Conservation (phyloP, 2,888 invertebrate genomes). For the Drosophila atripex region DNA sequence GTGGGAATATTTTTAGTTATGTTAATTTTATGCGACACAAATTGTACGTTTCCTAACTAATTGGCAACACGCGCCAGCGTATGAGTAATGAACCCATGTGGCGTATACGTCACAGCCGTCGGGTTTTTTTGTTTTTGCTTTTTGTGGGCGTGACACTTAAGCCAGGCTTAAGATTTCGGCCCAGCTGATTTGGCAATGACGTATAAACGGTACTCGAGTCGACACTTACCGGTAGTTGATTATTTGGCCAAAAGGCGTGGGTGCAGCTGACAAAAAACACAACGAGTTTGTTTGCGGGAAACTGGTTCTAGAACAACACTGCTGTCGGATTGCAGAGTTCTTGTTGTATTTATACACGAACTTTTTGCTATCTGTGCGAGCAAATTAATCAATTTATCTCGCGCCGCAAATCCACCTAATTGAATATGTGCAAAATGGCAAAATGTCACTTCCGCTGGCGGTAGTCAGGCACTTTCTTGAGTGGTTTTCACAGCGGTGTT, state of each 20-base stretch:
- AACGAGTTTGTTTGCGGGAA: slow-evolving; percentile 66
- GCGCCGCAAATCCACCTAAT: slow-evolving; percentile 62
- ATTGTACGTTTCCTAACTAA: slow-evolving; percentile 52
- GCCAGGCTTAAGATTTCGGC: slow-evolving; percentile 41
- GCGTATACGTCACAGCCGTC: slow-evolving; percentile 58
- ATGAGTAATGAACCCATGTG: slow-evolving; percentile 57
- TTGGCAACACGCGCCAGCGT: slow-evolving; percentile 68
- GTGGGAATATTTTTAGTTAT: slow-evolving; percentile 69
- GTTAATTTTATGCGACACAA: slow-evolving; percentile 60
- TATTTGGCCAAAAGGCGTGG: slow-evolving; percentile 27
- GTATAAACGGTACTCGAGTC: slow-evolving; percentile 49
- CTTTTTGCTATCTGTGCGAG: slow-evolving; percentile 23
- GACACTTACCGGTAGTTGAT: slow-evolving; percentile 66
- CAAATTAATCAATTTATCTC: slow-evolving; percentile 72
- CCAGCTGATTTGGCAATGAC: slow-evolving; percentile 56
- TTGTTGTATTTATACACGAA: slow-evolving; percentile 67
- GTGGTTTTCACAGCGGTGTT: slow-evolving; percentile 70
- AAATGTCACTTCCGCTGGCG: slow-evolving; percentile 69
- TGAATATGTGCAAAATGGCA: slow-evolving; percentile 54
- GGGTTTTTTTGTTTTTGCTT: slow-evolving; percentile 3
- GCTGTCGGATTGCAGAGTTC: slow-evolving; percentile 63
- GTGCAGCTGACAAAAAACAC: slow-evolving; percentile 36
- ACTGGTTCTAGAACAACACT: slow-evolving; percentile 64
- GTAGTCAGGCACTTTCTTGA: slow-evolving; percentile 61
- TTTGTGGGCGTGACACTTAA: slow-evolving; percentile 68